Evolutionary conservation across 2,113 vertebrate species (phyloP).

Genomic region (Melanerpes formicivorus): DNA sequence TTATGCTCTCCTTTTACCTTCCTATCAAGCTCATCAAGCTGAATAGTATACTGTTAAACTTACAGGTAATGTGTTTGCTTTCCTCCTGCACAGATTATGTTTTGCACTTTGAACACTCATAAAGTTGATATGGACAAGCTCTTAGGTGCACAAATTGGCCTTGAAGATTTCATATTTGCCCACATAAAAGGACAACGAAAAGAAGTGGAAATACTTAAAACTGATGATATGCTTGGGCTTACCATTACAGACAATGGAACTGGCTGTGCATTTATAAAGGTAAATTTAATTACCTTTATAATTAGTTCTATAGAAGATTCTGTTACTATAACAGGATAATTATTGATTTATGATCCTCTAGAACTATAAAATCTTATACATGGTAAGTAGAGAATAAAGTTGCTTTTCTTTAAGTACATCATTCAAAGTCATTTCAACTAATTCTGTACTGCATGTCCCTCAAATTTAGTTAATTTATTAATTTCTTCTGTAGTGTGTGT

Average conservation of each 20-base stretch:
- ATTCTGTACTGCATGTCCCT: slow-evolving; percentile 1
- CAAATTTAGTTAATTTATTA: slow-evolving; percentile 6
- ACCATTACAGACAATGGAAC: slow-evolving; percentile 96
- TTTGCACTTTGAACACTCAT: slow-evolving; percentile 96
- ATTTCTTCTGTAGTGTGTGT: background rate
- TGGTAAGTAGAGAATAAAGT: background rate
- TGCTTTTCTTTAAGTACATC: background rate
- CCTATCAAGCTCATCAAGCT: background rate
- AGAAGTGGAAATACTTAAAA: slow-evolving; percentile 89
- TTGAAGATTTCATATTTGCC: slow-evolving; percentile 97
- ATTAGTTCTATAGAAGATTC: background rate
- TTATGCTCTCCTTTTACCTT: background rate
- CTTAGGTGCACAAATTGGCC: slow-evolving; percentile 90
- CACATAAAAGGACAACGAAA: slow-evolving; percentile 91
- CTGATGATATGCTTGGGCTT: slow-evolving; percentile 90
- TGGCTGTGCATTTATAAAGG: slow-evolving; percentile 94
- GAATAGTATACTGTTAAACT: background rate
- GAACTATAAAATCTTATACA: background rate
- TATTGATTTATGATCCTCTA: background rate
- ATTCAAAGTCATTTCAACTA: slow-evolving; percentile 11
- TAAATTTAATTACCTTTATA: slow-evolving; percentile 57
- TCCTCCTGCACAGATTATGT: slow-evolving; percentile 85
- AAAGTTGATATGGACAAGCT: slow-evolving; percentile 96
- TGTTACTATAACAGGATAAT: background rate
- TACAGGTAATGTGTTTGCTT: slow-evolving; percentile 11